These are phyloP conservation scores for Mechanitis messenoides DNA, from an alignment of 2,888 invertebrate species.

Conservation along the genomic window DNA sequence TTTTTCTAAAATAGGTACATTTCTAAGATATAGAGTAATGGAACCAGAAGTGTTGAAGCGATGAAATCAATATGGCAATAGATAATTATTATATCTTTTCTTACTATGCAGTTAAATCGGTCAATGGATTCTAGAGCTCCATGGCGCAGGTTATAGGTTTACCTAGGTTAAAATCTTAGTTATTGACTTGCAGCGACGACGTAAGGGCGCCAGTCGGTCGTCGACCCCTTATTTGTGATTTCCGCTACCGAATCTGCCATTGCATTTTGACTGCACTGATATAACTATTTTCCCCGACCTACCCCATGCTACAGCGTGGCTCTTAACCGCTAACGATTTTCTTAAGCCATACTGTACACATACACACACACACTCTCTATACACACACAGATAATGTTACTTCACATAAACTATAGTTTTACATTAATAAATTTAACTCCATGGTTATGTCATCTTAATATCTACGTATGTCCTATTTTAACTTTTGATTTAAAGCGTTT, in stretches of 20 bases:
- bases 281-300: constrained; percentile 44
- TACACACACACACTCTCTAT: too few species aligned
- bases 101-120: not conserved
- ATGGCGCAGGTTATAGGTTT: not conserved
- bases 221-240: constrained; percentile 63
- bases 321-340: constrained; percentile 5
- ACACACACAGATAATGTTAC: too few species aligned
- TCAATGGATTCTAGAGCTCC: constrained; percentile 8
- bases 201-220: constrained; percentile 55
- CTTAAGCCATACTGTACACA: not conserved
- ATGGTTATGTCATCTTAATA: too few species aligned
- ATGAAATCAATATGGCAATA: too few species aligned
- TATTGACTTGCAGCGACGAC: constrained; percentile 39
- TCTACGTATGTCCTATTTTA: too few species aligned
- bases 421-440: too few species aligned
- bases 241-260: constrained; percentile 56
- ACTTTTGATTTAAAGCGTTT: too few species aligned
- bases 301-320: constrained; percentile 36
- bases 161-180: constrained; percentile 12
- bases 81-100: not conserved
- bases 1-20: too few species aligned
- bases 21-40: too few species aligned
- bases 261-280: constrained; percentile 55
- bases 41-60: too few species aligned
- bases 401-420: too few species aligned